Base-by-base conservation (phyloP, 2,888 invertebrate genomes). In the Teleogryllus oceanicus region DNA sequence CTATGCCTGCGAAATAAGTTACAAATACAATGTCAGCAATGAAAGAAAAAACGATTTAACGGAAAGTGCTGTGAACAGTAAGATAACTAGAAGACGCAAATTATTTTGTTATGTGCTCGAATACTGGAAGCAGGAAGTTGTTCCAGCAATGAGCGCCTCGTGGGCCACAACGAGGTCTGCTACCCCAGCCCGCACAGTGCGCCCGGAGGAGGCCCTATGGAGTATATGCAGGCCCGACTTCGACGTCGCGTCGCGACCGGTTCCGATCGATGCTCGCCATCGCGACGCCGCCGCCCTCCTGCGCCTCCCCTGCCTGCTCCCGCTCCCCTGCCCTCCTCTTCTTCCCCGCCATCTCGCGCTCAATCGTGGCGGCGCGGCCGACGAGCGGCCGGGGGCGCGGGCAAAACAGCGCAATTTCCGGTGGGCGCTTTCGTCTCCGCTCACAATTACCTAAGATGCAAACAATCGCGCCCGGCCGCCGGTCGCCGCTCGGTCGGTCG, bases 371-470 rank as follows among this genome's bases (percentile, higher is more conserved):
- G 4, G 13, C 62, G 16, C n/a, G 16, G 13, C 62, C n/a, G 62
- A n/a, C 62, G 62, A n/a, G 62, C 11, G n/a, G n/a, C n/a, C n/a
- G n/a, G n/a, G n/a, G n/a, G n/a, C n/a, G n/a, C 62, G 62, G 16
- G 62, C 62, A n/a, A 62, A 62, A 62, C 62, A 62, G 62, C 62
- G 62, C 62, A 62, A 62, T 62, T 62, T 62, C 62, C 62, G 62
- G 62, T 62, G 62, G 62, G n/a, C 62, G 62, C 8, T 16, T 16
- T 5, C 8, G 62, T n/a, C 62, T 13, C 62, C 62, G 62, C 62
- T 62, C 62, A 62, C 62, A 62, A 62, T 62, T 62, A 62, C 62
- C 62, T 16, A 62, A n/a, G 62, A 62, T 62, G 62, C 62, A 62
- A 62, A 62, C 16, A 62, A 16, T 16, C 62, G 13, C 16, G 16